Percentiles rank a stretch among this genome's conserved stretches.
phyloP scores from a whole-genome alignment of 2,113 vertebrate genomes.

The Bubo scandiacus region DNA sequence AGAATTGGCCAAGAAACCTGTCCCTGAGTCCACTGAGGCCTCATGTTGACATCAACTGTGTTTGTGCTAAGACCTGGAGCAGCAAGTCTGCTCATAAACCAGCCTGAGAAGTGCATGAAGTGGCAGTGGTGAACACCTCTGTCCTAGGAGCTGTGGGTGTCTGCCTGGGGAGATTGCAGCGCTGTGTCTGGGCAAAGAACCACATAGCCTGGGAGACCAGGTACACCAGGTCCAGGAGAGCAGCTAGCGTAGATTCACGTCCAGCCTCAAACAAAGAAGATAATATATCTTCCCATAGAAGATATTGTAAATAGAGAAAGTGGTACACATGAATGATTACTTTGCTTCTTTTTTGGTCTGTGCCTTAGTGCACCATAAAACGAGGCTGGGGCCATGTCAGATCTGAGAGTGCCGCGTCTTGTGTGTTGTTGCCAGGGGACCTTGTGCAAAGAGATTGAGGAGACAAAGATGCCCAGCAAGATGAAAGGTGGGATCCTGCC shows the following conservation, averaged over 20 bases:
- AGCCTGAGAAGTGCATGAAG: not conserved
- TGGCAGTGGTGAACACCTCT: not conserved
- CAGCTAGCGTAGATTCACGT: rapidly evolving
- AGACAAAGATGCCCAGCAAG: constrained; percentile 29
- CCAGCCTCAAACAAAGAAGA: not conserved
- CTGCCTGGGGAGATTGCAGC: not conserved
- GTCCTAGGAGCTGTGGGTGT: not conserved
- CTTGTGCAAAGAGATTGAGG: constrained; percentile 50
- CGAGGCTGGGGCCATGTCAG: rapidly evolving
- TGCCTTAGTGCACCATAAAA: not conserved
- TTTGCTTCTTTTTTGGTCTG: not conserved
- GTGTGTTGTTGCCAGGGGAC: not conserved
- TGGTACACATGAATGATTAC: too few species aligned
- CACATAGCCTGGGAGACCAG: not conserved
- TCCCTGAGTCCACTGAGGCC: not conserved
- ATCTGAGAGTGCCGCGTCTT: rapidly evolving
- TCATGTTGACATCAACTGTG: not conserved
- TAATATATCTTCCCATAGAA: rapidly evolving
- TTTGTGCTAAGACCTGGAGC: not conserved
- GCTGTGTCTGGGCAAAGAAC: not conserved
- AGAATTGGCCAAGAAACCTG: not conserved
- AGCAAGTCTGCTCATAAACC: not conserved
- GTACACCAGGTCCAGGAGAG: not conserved
- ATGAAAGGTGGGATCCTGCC: constrained; percentile 33
- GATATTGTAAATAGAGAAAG: not conserved